Base-by-base conservation (phyloP, 30 jellyfish, hydroid and myxozoan species). In the Chrysaora quinquecirrha region DNA sequence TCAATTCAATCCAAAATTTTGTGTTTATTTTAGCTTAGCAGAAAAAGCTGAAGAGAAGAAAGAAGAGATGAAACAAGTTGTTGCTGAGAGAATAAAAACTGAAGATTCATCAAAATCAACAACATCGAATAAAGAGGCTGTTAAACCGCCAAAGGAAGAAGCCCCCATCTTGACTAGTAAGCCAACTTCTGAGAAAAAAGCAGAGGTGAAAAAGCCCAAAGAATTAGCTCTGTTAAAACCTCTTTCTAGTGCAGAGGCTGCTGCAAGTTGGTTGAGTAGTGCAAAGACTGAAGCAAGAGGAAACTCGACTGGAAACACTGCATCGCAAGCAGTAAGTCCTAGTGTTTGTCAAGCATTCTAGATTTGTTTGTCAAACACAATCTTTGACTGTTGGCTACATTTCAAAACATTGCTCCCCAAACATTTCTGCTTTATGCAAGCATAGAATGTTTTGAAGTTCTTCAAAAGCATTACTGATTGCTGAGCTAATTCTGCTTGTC, bases 201-300 rank as follows among this genome's bases (percentile, higher is more conserved):
- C 73, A 49, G 22, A 48, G 16, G 23, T 29, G 3, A 25, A 48
- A 27, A 74, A 74, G 34, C 29, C 24, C 54, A 6, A 50, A 29
- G 73, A 50, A 30, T 30, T 50, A 74, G 23, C 86, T 50, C 86
- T 75, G 18, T 1, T 60, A 14, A 66, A 64, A n/a, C 22, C 60
- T 3, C 31, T 48, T 21, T 27, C 78, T 1, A 11, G 22, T 20
- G 75, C 80, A 11, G 96, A 85, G 30, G 96, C 96, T 14, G 96
- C 96, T 14, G 23, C 96, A 30, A 67, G 85, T 24, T 85, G 96
- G 96, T 66, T 85, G 50, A n/a, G n/a, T 32, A 73, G 85, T 76
- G 96, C 96, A 19, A 75, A 85, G 49, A 85, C 87, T 10, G 94
- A 85, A 65, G 79, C 73, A 9, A 34, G 34, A 19, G 49, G 29